A percentile compares a stretch with the other conserved stretches of the same genome.
Evolutionary conservation across 2,113 vertebrate species (phyloP).

Genomic region (Oryzias celebensis): DNA sequence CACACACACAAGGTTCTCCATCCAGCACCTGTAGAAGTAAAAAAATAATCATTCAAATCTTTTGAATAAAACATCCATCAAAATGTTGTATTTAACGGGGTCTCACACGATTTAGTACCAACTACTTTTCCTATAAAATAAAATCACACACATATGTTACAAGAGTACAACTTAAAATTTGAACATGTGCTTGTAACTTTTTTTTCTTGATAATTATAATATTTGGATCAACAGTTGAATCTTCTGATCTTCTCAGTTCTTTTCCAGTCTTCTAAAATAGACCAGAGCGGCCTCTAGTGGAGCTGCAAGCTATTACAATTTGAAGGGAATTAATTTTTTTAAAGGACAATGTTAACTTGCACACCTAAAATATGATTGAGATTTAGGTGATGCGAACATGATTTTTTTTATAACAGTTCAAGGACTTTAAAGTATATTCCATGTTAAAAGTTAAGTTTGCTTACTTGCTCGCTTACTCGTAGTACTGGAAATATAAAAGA

Average conservation of each 20-base stretch:
- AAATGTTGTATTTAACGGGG: not conserved
- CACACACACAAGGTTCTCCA: constrained; percentile 55
- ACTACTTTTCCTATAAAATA: constrained; percentile 26
- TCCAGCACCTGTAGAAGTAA: constrained; percentile 48
- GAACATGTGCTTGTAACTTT: too few species aligned
- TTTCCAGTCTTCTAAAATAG: not conserved
- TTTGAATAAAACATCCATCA: not conserved
- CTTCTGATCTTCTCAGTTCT: not conserved
- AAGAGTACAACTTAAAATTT: not conserved
- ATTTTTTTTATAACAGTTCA: too few species aligned
- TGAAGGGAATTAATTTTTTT: too few species aligned
- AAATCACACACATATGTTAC: not conserved
- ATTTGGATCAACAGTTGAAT: too few species aligned
- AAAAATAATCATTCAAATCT: not conserved
- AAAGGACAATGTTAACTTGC: not conserved
- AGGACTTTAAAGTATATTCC: too few species aligned
- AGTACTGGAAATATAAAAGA: too few species aligned
- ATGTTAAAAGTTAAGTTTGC: too few species aligned
- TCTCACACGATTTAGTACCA: constrained; percentile 44
- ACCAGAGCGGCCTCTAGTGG: constrained; percentile 24
- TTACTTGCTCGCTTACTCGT: too few species aligned
- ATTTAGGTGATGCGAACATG: too few species aligned
- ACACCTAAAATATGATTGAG: not conserved
- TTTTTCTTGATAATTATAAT: too few species aligned
- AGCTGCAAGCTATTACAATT: not conserved